Percentiles rank a stretch among this genome's conserved stretches.
phyloP scores from a whole-genome alignment of 2,113 vertebrate species.

The Ophiodon elongatus region DNA sequence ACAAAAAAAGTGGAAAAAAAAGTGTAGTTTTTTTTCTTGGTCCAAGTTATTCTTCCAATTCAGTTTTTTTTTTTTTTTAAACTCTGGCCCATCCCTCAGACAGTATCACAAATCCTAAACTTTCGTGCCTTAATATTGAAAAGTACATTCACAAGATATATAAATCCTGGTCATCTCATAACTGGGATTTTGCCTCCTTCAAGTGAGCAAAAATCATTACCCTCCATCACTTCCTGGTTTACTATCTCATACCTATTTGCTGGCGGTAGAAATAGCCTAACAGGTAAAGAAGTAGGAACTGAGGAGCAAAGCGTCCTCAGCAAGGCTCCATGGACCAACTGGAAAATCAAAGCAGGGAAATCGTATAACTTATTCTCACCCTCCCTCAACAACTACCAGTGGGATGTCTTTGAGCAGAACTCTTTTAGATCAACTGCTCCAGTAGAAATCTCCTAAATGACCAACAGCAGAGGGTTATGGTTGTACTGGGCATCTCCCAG shows the following conservation, averaged over 20 bases:
- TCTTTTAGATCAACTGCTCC: constrained; percentile 27
- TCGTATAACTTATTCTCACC: constrained; percentile 12
- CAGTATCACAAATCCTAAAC: neutral
- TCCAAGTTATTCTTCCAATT: neutral
- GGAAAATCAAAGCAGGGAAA: constrained; percentile 37
- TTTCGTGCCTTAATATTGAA: neutral
- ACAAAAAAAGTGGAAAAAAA: neutral
- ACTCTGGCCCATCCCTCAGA: neutral
- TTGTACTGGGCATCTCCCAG: constrained; percentile 38
- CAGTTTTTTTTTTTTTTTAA: neutral
- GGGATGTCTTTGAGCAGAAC: constrained; percentile 15
- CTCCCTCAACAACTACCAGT: constrained; percentile 17
- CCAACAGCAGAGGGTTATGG: constrained; percentile 23
- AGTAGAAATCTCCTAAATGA: constrained; percentile 20
- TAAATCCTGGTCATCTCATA: neutral
- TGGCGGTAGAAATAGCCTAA: constrained; percentile 4
- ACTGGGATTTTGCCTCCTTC: neutral
- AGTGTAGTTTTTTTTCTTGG: too few relatives aligned
- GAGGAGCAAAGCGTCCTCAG: constrained; percentile 1
- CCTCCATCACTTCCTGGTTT: constrained; percentile 14
- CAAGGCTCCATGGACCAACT: neutral
- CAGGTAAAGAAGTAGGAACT: constrained; percentile 10
- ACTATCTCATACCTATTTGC: constrained; percentile 24
- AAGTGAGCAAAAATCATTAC: neutral
- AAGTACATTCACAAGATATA: neutral